Evolutionary conservation across 2,797 vertebrate genomes (phyloP).

Genomic region (Cossypha caffra): DNA sequence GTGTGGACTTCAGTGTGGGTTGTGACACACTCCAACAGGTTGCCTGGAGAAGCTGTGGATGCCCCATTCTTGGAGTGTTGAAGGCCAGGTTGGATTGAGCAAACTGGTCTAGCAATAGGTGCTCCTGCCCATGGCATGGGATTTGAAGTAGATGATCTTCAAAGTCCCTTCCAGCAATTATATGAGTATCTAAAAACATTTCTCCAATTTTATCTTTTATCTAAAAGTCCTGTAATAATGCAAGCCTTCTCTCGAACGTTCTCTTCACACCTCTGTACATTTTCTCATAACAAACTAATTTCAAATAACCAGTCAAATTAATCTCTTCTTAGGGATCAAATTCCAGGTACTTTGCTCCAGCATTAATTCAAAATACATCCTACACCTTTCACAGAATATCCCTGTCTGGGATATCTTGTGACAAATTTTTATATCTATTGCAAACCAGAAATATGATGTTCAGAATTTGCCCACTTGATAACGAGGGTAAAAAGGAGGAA

Average conservation of each 20-base stretch:
- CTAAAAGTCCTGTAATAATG: not conserved
- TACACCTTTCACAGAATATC: not conserved
- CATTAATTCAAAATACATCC: not conserved
- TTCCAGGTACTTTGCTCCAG: not conserved
- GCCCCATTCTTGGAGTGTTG: not conserved
- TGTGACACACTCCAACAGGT: not conserved
- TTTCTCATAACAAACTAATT: not conserved
- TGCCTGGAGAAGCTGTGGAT: not conserved
- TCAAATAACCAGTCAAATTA: not conserved
- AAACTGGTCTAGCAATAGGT: not conserved
- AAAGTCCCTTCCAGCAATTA: not conserved
- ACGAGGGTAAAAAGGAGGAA: not conserved
- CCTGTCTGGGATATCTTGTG: not conserved
- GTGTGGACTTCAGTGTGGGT: not conserved
- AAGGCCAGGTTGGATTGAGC: not conserved
- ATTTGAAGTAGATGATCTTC: not conserved
- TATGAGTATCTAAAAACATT: not conserved
- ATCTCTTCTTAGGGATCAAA: conserved; percentile 27
- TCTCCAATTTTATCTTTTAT: not conserved
- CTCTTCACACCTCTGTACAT: not conserved
- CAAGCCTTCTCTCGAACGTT: not conserved
- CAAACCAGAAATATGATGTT: not conserved
- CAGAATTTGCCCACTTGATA: not conserved
- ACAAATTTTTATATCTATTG: not conserved
- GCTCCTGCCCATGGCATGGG: not conserved